A percentile compares a stretch with the other conserved stretches of the same genome.
Evolutionary conservation across 2,113 vertebrate species (phyloP).

Genomic region (Clinocottus analis): DNA sequence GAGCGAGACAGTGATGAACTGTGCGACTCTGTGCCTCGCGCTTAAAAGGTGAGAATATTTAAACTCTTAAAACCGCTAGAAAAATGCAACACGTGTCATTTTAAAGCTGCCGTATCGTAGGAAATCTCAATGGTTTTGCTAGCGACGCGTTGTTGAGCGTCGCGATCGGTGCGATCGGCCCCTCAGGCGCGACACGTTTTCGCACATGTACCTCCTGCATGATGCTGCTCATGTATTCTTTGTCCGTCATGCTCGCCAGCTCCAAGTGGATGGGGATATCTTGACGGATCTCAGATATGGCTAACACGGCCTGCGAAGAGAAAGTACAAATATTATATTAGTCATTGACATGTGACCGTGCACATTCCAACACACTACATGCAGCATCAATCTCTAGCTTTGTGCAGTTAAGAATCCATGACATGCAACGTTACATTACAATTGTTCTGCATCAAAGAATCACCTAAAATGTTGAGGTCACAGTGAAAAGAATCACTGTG

Average conservation of each 20-base stretch:
- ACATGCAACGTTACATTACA: neutral
- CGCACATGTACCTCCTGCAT: constrained; percentile 91
- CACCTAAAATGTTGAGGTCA: too few species aligned
- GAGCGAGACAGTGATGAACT: too few species aligned
- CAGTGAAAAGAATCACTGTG: too few species aligned
- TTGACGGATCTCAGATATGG: constrained; percentile 88
- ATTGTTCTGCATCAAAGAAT: neutral
- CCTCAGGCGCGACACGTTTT: neutral
- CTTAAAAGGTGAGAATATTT: too few species aligned
- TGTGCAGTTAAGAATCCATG: neutral
- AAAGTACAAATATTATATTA: neutral
- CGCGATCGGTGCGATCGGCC: too few species aligned
- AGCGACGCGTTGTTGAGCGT: too few species aligned
- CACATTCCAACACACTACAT: neutral
- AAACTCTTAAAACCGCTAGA: too few species aligned
- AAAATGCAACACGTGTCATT: too few species aligned
- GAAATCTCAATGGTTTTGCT: too few species aligned
- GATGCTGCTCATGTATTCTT: constrained; percentile 92
- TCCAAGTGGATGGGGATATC: constrained; percentile 94
- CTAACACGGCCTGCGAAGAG: constrained; percentile 85
- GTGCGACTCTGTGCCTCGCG: too few species aligned
- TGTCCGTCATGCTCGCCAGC: constrained; percentile 96
- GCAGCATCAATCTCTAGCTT: neutral
- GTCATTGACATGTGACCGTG: neutral
- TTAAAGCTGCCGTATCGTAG: too few species aligned